Evolutionary conservation across 1,140 invertebrate species (phyloP).

Genomic region (Polyergus mexicanus): DNA sequence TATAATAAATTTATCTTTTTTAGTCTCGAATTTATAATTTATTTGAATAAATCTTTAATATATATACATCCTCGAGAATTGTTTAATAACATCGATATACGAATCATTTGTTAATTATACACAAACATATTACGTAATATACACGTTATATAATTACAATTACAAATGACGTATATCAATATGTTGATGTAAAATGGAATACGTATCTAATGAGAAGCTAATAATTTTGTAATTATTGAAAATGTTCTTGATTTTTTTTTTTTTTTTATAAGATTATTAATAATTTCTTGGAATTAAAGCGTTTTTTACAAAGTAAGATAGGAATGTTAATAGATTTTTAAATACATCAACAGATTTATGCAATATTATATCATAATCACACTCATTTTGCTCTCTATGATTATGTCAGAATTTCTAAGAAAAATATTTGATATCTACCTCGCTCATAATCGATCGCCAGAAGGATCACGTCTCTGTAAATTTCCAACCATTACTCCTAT

Average conservation of each 20-base stretch:
- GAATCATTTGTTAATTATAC: neutral
- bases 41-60: neutral
- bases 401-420: neutral
- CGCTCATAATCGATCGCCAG: neutral
- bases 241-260: neutral
- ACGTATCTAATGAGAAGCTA: neutral
- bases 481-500: neutral
- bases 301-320: neutral
- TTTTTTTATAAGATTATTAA: constrained; percentile 15
- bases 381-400: neutral
- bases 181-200: neutral
- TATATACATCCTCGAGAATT: neutral
- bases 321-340: neutral
- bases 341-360: neutral
- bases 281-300: neutral
- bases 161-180: neutral
- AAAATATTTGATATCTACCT: neutral
- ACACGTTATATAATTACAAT: neutral
- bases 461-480: neutral
- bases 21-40: neutral
- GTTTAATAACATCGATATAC: neutral
- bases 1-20: neutral
- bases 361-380: neutral
- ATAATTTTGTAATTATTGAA: neutral
- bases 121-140: neutral